Base-by-base conservation (phyloP, 2,113 vertebrate genomes). In the Illadopsis cleaveri region DNA sequence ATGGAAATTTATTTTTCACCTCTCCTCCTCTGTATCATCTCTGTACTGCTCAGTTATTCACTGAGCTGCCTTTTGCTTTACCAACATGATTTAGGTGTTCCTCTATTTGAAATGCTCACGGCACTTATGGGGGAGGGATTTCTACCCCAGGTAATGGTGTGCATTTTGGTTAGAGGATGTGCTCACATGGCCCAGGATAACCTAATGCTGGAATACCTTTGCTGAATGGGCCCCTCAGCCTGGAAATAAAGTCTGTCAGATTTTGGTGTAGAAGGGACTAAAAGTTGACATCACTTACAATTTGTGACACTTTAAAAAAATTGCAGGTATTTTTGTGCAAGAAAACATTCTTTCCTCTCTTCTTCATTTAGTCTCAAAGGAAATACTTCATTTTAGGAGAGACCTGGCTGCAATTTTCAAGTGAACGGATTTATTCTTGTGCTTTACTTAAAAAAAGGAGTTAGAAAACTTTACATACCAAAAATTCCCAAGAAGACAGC, bases 401-500 rank as follows among this genome's bases (percentile, higher is more conserved):
- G 18, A 10, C 12, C 19, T 65, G 53, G 22, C 42, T 53, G 38
- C 19, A 72, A 19, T 88, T 93, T 87, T 81, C 54, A 91, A 92
- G 33, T 77, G 38, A 87, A 91, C 31, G 33, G n/a, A 50, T 94
- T 68, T 92, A 60, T 89, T 93, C 47, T 65, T 73, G 31, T 65
- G 38, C 37, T 87, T 89, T 77, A 40, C 72, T 92, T 75, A 45
- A 53, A 70, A 95, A 94, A 60, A 81, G 28, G 64, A 90, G 51
- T 71, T 71, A 84, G 81, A 69, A 96, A 94, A 88, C 47, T 80
- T 89, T 56, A 65, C 86, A 95, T 94, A 85, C 86, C 90, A 77
- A 95, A 96, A 94, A 95, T 95, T 95, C 92, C 84, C 80, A 83
- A 81, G 90, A 90, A 96, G 94, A 90, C 91, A 96, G 93, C 95